Percentiles rank a stretch among this genome's conserved stretches.
phyloP scores from a whole-genome alignment of 2,888 invertebrate genomes.

The Macaria notata region DNA sequence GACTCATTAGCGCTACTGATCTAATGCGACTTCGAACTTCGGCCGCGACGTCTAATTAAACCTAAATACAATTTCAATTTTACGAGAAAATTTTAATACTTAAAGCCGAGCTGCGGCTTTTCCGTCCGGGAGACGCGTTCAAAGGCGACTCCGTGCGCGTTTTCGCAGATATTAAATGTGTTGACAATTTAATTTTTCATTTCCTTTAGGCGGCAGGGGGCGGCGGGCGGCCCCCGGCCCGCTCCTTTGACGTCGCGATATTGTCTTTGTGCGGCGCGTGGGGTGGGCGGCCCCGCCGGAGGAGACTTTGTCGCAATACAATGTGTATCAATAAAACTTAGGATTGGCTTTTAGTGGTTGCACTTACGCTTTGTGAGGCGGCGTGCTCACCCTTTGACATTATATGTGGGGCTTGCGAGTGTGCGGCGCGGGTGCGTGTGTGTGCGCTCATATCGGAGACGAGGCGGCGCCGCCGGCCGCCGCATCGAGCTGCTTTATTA shows the following conservation, averaged over 20 bases:
- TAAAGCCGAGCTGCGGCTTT: slow-evolving; percentile 71
- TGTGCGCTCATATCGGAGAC: slow-evolving; percentile 61
- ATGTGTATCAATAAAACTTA: slow-evolving; percentile 83
- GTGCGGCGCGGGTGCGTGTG: slow-evolving; percentile 48
- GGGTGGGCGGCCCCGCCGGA: slow-evolving; percentile 74
- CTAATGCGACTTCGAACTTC: slow-evolving; percentile 77
- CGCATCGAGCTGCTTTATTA: slow-evolving; percentile 52
- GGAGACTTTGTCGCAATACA: slow-evolving; percentile 83
- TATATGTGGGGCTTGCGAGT: slow-evolving; percentile 64
- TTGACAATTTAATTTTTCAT: slow-evolving; percentile 83
- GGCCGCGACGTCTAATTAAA: slow-evolving; percentile 75
- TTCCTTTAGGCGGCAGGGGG: slow-evolving; percentile 75
- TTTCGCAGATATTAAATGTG: slow-evolving; percentile 83
- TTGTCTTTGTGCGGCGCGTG: slow-evolving; percentile 81
- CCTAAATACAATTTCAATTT: slow-evolving; percentile 80
- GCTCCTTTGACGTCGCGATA: slow-evolving; percentile 83
- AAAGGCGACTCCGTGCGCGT: slow-evolving; percentile 80
- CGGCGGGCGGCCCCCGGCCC: slow-evolving; percentile 58
- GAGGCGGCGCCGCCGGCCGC: slow-evolving; percentile 57
- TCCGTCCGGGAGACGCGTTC: slow-evolving; percentile 74
- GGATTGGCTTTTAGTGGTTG: slow-evolving; percentile 83
- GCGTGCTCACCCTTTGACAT: slow-evolving; percentile 81
- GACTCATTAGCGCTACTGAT: slow-evolving; percentile 80
- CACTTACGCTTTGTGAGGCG: slow-evolving; percentile 82
- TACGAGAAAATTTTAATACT: slow-evolving; percentile 78